phyloP scores from a whole-genome alignment of 2,797 vertebrate species.

The Alauda arvensis region DNA sequence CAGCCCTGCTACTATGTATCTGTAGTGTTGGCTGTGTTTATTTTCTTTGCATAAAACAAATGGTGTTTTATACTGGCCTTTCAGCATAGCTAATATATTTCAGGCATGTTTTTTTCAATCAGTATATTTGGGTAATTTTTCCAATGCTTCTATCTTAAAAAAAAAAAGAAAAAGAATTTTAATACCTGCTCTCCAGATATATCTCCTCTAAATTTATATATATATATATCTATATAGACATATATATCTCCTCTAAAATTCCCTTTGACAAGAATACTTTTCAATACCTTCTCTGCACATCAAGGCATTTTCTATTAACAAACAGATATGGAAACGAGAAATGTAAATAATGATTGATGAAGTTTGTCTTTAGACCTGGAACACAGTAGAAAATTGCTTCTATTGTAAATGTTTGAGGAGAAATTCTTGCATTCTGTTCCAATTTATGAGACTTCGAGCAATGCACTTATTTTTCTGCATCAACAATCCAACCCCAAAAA shows the following conservation, averaged over 20 bases:
- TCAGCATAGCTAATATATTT: not conserved
- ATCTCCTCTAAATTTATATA: not conserved
- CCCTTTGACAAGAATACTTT: not conserved
- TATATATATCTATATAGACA: too few species aligned
- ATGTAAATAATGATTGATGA: not conserved
- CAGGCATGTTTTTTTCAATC: not conserved
- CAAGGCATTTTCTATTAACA: not conserved
- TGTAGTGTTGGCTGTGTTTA: not conserved
- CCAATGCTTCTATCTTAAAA: not conserved
- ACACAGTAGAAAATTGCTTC: not conserved
- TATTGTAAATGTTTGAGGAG: not conserved
- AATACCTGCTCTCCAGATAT: not conserved
- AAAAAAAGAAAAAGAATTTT: not conserved
- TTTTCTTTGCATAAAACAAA: not conserved
- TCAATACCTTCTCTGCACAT: not conserved
- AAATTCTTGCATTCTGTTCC: not conserved
- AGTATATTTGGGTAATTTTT: not conserved
- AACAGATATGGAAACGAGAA: not conserved
- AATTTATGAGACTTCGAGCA: not conserved
- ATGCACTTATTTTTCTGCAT: not conserved
- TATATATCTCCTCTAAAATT: not conserved
- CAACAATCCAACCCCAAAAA: not conserved
- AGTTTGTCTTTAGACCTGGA: not conserved
- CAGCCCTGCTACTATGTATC: not conserved
- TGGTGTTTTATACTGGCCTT: not conserved